phyloP scores from a whole-genome alignment of 2,797 vertebrate genomes.

The Coracias cyanogaster region DNA sequence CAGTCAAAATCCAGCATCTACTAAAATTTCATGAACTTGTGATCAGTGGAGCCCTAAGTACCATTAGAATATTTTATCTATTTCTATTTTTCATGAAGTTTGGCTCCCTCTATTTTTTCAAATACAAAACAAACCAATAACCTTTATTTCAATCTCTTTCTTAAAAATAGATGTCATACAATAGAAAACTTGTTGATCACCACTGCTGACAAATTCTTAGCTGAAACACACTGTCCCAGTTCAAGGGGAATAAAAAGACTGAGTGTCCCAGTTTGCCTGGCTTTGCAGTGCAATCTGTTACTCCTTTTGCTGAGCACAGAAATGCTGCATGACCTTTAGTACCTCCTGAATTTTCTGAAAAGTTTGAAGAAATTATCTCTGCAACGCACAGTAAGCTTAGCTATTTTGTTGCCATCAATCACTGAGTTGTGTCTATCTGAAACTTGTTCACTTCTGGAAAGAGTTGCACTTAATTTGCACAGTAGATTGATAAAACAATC shows the following conservation, averaged over 20 bases:
- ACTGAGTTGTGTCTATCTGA: not conserved
- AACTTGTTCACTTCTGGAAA: not conserved
- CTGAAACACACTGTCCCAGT: not conserved
- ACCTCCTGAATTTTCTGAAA: not conserved
- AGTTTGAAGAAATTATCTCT: not conserved
- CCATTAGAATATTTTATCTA: not conserved
- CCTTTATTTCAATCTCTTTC: not conserved
- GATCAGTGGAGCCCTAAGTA: not conserved
- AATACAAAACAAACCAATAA: not conserved
- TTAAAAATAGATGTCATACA: not conserved
- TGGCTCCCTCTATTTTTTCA: not conserved
- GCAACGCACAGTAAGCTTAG: not conserved
- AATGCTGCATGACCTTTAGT: not conserved
- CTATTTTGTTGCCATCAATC: not conserved
- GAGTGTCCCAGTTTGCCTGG: not conserved
- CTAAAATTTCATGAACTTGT: not conserved
- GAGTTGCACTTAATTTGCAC: not conserved
- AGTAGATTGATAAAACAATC: not conserved
- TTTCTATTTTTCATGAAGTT: not conserved
- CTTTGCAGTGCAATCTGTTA: not conserved
- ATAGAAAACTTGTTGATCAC: not conserved
- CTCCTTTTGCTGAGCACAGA: not conserved
- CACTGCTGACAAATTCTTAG: not conserved
- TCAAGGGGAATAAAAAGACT: slow-evolving; percentile 4
- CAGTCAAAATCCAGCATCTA: not conserved